These are phyloP conservation scores for Oeneis ivallda DNA, from an alignment of 2,888 invertebrate species.

Conservation along the genomic window DNA sequence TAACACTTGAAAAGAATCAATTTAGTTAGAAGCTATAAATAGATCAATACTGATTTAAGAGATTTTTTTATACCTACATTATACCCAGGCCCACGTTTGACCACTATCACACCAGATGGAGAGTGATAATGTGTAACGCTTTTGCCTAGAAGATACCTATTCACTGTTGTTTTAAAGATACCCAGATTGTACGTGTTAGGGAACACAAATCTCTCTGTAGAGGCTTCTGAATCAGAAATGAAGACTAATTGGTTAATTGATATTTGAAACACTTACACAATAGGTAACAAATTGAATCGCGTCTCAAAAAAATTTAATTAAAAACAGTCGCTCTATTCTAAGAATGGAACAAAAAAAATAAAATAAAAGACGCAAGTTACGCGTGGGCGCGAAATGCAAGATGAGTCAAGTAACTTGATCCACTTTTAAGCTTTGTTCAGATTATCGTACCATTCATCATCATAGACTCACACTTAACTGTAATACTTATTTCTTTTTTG, in stretches of 20 bases:
- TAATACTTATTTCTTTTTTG: constrained; percentile 1
- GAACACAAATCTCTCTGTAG: too few relatives aligned
- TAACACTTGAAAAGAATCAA: too few relatives aligned
- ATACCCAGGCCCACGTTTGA: too few relatives aligned
- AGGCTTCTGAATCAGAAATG: too few relatives aligned
- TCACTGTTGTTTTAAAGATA: too few relatives aligned
- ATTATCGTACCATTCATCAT: not conserved
- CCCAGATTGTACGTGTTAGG: too few relatives aligned
- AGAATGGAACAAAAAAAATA: constrained; percentile 39
- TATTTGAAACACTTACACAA: not conserved
- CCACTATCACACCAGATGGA: too few relatives aligned
- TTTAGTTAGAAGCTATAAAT: too few relatives aligned
- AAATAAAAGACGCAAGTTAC: constrained; percentile 37
- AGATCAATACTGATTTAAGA: too few relatives aligned
- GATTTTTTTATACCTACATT: too few relatives aligned
- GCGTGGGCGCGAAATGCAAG: constrained; percentile 41
- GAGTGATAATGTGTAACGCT: too few relatives aligned
- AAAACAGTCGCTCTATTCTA: constrained; percentile 34
- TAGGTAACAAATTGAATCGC: not conserved
- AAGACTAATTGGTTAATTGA: not conserved
- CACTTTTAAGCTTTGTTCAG: constrained; percentile 41
- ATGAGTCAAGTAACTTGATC: constrained; percentile 54
- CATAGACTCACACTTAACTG: constrained; percentile 7
- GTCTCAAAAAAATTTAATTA: not conserved
- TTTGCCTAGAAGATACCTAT: too few relatives aligned